These are phyloP conservation scores for Buceros bicornis DNA, from an alignment of 2,797 vertebrate species.

Conservation along the genomic window DNA sequence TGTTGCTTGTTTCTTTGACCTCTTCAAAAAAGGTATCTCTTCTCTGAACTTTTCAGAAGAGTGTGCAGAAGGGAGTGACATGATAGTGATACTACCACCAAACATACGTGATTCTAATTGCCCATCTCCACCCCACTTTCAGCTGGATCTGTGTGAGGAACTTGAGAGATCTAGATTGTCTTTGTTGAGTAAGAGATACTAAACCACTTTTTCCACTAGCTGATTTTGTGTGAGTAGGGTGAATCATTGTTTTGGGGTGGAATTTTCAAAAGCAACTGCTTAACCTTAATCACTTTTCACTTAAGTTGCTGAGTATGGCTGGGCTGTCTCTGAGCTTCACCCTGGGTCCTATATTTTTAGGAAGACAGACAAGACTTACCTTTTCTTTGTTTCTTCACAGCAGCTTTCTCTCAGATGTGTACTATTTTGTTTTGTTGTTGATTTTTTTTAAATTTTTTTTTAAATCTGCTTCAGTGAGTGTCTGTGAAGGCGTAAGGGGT, in stretches of 20 bases:
- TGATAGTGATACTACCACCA: neutral
- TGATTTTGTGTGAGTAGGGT: neutral
- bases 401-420: neutral
- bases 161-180: neutral
- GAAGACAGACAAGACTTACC: neutral
- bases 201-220: neutral
- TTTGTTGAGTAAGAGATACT: neutral
- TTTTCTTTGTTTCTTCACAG: neutral
- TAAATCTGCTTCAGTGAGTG: neutral
- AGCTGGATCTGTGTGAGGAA: neutral
- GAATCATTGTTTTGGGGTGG: neutral
- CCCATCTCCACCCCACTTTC: neutral
- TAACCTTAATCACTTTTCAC: neutral
- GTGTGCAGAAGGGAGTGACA: neutral
- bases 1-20: neutral
- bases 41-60: neutral
- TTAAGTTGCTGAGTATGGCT: neutral
- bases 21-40: neutral
- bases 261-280: neutral
- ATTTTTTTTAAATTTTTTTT: neutral
- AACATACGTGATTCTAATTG: neutral
- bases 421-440: neutral
- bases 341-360: neutral
- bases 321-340: neutral
- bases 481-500: neutral